Evolutionary conservation across 92 coral and sea anemone species (phyloP).

Genomic region (Parazoanthus swiftii): DNA sequence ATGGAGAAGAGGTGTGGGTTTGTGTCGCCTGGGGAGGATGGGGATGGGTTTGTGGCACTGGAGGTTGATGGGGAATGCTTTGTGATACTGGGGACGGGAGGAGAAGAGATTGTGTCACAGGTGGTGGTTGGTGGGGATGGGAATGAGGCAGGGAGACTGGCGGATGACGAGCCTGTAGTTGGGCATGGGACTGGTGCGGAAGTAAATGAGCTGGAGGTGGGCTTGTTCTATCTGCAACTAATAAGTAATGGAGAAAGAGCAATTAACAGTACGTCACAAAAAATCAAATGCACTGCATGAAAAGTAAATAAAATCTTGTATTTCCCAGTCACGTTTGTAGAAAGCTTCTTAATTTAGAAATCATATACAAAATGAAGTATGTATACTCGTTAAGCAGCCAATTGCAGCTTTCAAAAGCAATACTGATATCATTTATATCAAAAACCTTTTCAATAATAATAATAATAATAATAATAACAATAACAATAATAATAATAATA

Average conservation of each 20-base stretch:
- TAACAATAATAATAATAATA: no score
- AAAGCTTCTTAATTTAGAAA: neutral
- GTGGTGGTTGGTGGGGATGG: neutral
- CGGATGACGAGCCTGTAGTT: neutral
- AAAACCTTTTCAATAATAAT: no score
- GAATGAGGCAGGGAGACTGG: conserved; percentile 18
- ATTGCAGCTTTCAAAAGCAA: no score
- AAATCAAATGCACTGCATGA: no score
- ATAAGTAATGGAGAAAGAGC: neutral
- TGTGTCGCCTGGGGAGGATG: conserved; percentile 5
- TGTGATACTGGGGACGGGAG: conserved; percentile 8
- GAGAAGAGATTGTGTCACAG: neutral
- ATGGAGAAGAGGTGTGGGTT: neutral
- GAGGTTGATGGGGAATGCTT: neutral
- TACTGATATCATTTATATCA: no score
- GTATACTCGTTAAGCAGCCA: neutral
- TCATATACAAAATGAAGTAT: no score
- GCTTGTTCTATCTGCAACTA: conserved; percentile 42
- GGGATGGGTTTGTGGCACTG: neutral
- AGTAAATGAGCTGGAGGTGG: conserved; percentile 33
- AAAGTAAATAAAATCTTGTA: no score
- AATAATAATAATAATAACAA: no score
- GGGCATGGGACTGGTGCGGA: conserved; percentile 10
- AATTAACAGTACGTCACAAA: neutral
- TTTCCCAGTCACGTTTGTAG: neutral